Conservation (phyloP, 2,888 invertebrate species). For the Aproaerema taeniolella region DNA sequence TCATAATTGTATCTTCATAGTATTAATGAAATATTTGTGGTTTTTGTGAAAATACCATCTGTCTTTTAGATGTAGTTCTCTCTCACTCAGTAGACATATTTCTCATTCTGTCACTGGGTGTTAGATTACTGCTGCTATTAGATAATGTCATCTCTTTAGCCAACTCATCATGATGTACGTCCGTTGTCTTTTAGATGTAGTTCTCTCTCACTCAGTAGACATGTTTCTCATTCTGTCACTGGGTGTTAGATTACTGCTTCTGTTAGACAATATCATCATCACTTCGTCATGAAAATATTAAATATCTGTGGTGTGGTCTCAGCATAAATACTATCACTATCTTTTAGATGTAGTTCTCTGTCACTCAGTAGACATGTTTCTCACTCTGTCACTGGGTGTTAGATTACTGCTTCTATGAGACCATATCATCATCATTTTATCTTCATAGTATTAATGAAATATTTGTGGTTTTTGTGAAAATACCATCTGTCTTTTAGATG, state of each 20-base stretch:
- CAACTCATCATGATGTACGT: not conserved
- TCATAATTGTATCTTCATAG: not conserved
- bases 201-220: not conserved
- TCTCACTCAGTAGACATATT: not conserved
- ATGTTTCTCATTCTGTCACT: not conserved
- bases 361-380: constrained; percentile 22
- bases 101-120: constrained; percentile 23
- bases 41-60: not conserved
- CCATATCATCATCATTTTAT: not conserved
- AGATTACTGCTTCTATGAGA: constrained; percentile 18
- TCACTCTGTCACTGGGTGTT: constrained; percentile 27
- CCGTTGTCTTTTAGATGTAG: not conserved
- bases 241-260: not conserved
- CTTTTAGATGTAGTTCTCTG: constrained; percentile 1
- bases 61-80: not conserved
- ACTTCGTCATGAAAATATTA: not conserved
- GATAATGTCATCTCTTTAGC: not conserved
- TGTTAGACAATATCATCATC: not conserved
- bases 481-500: not conserved
- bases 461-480: not conserved
- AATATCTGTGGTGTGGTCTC: too few relatives aligned
- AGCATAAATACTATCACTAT: too few relatives aligned
- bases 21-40: not conserved
- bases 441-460: not conserved
- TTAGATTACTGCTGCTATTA: constrained; percentile 19